These are phyloP conservation scores for Mormoops blainvillei DNA, from an alignment of 2,113 vertebrate genomes.

Conservation along the genomic window DNA sequence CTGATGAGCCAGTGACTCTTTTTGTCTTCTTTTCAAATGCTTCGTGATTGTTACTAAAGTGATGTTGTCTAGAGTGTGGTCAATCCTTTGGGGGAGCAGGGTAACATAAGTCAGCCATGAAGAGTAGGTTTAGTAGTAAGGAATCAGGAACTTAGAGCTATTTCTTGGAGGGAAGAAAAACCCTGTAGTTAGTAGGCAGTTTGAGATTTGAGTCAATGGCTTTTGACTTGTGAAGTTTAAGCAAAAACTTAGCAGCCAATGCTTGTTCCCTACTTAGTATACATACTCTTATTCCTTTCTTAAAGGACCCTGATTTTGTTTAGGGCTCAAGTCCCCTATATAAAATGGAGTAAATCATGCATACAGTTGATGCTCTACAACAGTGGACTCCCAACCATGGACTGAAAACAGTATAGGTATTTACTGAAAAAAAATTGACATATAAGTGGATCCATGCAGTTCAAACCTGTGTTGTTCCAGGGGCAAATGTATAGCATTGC, in stretches of 20 bases:
- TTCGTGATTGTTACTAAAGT: not conserved
- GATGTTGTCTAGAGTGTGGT: not conserved
- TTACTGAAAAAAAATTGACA: not conserved
- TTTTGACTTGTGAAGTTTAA: conserved; percentile 10
- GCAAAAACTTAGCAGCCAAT: not conserved
- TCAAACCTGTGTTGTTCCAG: not conserved
- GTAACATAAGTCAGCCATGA: not conserved
- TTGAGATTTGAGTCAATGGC: not conserved
- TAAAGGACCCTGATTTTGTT: conserved; percentile 7
- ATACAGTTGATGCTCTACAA: not conserved
- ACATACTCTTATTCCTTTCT: not conserved
- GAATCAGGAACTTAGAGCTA: not conserved
- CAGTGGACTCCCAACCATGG: not conserved
- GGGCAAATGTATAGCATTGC: not conserved
- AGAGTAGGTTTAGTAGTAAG: not conserved
- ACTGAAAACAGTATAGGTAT: not conserved
- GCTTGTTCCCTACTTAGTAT: not conserved
- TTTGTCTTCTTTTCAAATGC: not conserved
- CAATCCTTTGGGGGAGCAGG: not conserved
- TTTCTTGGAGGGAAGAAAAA: not conserved
- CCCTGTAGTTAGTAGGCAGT: not conserved
- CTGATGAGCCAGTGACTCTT: not conserved
- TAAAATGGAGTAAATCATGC: not conserved
- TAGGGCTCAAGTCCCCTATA: not conserved
- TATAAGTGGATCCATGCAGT: not conserved